Percentiles rank a stretch among this genome's conserved stretches.
phyloP scores from a whole-genome alignment of 2,113 vertebrate genomes.

The Phyllostomus discolor region DNA sequence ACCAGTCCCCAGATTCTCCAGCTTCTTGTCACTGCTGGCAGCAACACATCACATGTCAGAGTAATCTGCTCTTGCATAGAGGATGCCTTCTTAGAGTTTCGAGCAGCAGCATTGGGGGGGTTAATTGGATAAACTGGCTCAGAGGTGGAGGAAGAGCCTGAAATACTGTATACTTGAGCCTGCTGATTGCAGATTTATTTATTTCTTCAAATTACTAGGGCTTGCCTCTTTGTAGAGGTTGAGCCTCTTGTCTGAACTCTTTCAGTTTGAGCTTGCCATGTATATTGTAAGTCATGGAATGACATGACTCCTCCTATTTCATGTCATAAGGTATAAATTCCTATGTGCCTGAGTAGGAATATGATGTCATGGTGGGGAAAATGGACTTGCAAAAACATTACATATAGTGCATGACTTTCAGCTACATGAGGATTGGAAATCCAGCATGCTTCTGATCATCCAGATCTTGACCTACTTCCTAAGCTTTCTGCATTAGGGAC shows the following conservation, averaged over 20 bases:
- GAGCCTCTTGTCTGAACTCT: not conserved
- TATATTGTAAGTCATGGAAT: not conserved
- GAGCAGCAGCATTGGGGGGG: not conserved
- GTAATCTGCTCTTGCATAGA: slow-evolving; percentile 73
- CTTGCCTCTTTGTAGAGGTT: not conserved
- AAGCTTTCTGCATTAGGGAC: not conserved
- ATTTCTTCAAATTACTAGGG: not conserved
- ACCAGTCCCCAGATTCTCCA: not conserved
- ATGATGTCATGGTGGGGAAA: not conserved
- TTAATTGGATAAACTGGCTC: slow-evolving; percentile 68
- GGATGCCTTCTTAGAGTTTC: slow-evolving; percentile 40
- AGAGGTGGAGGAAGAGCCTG: not conserved
- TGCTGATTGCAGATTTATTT: not conserved
- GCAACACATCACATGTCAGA: slow-evolving; percentile 76
- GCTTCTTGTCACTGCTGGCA: not conserved
- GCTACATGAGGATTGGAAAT: not conserved
- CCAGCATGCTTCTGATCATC: not conserved
- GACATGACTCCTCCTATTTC: not conserved
- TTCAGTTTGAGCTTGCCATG: not conserved
- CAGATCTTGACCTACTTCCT: not conserved
- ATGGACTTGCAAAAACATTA: not conserved
- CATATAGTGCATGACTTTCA: not conserved
- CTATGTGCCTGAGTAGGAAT: not conserved
- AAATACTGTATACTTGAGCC: not conserved
- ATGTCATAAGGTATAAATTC: not conserved